Percentiles rank a stretch among this genome's conserved stretches.
These are phyloP conservation scores for Phortica okadai DNA, from an alignment of 2,888 invertebrate genomes.

Conservation along the genomic window DNA sequence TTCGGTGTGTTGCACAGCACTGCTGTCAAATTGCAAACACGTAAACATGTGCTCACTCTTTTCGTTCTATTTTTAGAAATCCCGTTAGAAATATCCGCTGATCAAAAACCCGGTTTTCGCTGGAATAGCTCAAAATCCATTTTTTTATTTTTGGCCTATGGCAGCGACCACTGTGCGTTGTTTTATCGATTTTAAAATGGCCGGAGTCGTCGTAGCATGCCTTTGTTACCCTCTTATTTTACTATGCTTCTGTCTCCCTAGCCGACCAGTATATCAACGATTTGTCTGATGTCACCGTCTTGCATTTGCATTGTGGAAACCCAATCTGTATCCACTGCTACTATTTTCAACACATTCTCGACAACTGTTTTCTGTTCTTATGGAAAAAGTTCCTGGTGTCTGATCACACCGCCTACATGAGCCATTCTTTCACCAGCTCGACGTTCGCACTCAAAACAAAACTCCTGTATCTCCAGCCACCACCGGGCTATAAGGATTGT, in stretches of 20 bases:
- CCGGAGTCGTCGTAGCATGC: slow-evolving; percentile 50
- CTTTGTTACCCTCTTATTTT: slow-evolving; percentile 41
- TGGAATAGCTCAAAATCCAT: too few relatives aligned
- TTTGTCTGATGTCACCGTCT: slow-evolving; percentile 6
- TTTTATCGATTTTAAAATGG: slow-evolving; percentile 48
- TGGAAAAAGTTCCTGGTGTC: slow-evolving; percentile 42
- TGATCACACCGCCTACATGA: slow-evolving; percentile 66
- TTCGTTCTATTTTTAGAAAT: too few relatives aligned
- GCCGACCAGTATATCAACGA: background rate
- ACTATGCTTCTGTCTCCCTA: background rate
- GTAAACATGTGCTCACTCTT: too few relatives aligned
- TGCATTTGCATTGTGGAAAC: slow-evolving; percentile 38
- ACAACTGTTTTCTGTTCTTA: slow-evolving; percentile 27
- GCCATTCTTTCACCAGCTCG: slow-evolving; percentile 56
- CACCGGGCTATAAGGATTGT: slow-evolving; percentile 63
- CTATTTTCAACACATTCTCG: slow-evolving; percentile 37
- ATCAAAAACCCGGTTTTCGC: too few relatives aligned
- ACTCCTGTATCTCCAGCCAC: slow-evolving; percentile 53
- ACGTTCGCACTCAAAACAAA: slow-evolving; percentile 45
- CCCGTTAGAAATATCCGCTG: too few relatives aligned
- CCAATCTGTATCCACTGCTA: slow-evolving; percentile 27
- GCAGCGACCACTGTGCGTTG: slow-evolving; percentile 34
- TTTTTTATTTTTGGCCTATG: too few relatives aligned
- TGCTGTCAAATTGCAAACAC: too few relatives aligned
- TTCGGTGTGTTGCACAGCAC: too few relatives aligned